Conservation (phyloP, 2,113 vertebrate species). For the Microtus richardsoni region DNA sequence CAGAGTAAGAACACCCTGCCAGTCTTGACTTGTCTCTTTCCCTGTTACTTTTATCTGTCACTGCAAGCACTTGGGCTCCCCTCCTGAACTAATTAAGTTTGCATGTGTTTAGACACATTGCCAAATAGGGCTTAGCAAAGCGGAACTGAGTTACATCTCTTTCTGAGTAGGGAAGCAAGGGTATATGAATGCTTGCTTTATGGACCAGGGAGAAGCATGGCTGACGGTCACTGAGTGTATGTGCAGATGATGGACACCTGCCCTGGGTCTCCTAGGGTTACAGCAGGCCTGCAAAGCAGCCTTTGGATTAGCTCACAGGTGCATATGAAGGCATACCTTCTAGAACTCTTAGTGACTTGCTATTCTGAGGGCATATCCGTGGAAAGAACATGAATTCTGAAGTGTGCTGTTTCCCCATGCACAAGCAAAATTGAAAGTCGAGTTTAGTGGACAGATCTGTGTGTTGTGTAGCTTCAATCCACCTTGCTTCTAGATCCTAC, state of each 20-base stretch:
- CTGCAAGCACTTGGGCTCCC: constrained; percentile 84
- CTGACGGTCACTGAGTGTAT: background rate
- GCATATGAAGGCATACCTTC: background rate
- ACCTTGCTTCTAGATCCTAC: background rate
- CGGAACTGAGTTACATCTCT: constrained; percentile 90
- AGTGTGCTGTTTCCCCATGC: background rate
- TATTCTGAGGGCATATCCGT: background rate
- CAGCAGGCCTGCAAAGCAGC: background rate
- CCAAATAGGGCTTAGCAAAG: constrained; percentile 92
- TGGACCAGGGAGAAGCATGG: constrained; percentile 18
- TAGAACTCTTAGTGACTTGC: constrained; percentile 22
- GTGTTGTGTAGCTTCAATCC: background rate
- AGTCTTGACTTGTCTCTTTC: constrained; percentile 89
- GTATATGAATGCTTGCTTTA: constrained; percentile 62
- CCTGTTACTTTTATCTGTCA: constrained; percentile 88
- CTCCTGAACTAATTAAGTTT: constrained; percentile 91
- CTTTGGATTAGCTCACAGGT: constrained; percentile 28
- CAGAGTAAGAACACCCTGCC: constrained; percentile 86
- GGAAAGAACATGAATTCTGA: background rate
- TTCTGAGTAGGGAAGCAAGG: constrained; percentile 82
- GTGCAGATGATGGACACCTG: constrained; percentile 44
- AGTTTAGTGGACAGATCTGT: constrained; percentile 23
- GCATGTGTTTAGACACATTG: constrained; percentile 90
- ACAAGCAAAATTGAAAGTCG: constrained; percentile 41
- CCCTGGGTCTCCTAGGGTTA: background rate